Base-by-base conservation (phyloP, 1,140 invertebrate genomes). In the Drosophila sechellia region DNA sequence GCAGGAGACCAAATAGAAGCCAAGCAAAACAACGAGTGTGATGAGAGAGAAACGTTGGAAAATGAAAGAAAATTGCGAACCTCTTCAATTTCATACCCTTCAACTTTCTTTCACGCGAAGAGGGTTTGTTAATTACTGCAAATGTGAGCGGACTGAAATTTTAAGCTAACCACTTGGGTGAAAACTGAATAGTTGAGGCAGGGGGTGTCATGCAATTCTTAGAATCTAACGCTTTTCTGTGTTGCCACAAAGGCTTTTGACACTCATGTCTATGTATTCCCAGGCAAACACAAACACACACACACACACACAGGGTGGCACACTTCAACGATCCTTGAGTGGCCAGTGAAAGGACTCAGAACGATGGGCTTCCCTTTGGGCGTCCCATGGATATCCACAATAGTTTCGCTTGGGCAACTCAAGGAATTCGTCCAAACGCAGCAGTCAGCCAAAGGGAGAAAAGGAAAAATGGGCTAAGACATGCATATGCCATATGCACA, bases 241-340 rank as follows among this genome's bases (percentile, higher is more conserved):
- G 46, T 75, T 59, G 58, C 73, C 72, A 80, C 68, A 85, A 85
- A 74, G 64, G 64, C 73, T 81, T 81, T 85, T 78, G 52, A 75
- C 81, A 86, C 81, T 77, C 64, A 39, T 52, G 64, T 56, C 56
- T 50, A 34, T 71, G 48, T 73, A 31, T 73, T 48, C 40, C 13
- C 59, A 31, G 15, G 31, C 65, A 11, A 27, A 34, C 46, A 11
- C 22, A 40, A 27, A 17, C 13, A 17, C 35, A 39, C 37, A 39
- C 35, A 37, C n/a, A n/a, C 10, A 37, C 20, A 17, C 13, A 39
- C 10, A 37, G 20, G 20, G 11, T 50, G 10, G 20, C 37, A 43
- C 13, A 17, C 10, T 64, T 76, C 49, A 61, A 52, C 52, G 59
- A 60, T 53, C 39, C 31, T 22, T 73, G 57, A 71, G 46, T 59